Percentiles rank a stretch among this genome's conserved stretches.
Conservation (phyloP, 2,113 vertebrate species). For the Xenotilapia leptura region DNA sequence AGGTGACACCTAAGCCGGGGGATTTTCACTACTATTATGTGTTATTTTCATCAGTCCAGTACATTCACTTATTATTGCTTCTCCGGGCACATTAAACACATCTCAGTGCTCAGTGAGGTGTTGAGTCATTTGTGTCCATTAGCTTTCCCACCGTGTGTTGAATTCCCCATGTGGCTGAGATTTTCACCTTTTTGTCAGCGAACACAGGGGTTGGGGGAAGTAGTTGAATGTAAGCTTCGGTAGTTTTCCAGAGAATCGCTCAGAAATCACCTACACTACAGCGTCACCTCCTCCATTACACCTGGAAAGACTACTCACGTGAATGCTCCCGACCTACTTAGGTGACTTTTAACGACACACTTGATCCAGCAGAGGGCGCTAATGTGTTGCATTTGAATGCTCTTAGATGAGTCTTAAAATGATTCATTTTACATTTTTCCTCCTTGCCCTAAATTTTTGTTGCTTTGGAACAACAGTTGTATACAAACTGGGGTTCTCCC, state of each 20-base stretch:
- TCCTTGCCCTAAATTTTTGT: neutral
- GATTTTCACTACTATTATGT: neutral
- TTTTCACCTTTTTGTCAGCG: neutral
- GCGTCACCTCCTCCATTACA: neutral
- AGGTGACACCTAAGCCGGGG: neutral
- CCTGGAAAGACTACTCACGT: neutral
- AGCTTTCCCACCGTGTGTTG: neutral
- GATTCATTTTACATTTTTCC: neutral
- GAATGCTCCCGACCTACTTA: neutral
- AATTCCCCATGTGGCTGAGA: neutral
- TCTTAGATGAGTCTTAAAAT: neutral
- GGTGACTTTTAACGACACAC: neutral
- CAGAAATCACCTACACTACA: neutral
- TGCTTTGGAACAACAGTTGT: neutral
- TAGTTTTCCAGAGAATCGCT: neutral
- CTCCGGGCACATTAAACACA: neutral
- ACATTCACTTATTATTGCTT: neutral
- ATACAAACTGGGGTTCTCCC: neutral
- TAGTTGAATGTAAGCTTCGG: neutral
- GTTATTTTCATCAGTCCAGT: neutral
- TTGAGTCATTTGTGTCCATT: neutral
- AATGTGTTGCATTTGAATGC: neutral
- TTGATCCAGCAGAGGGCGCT: constrained; percentile 17
- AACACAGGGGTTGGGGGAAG: neutral
- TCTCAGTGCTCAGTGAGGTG: neutral